Conservation (phyloP, 2,888 invertebrate genomes). For the Smittia aterrima region DNA sequence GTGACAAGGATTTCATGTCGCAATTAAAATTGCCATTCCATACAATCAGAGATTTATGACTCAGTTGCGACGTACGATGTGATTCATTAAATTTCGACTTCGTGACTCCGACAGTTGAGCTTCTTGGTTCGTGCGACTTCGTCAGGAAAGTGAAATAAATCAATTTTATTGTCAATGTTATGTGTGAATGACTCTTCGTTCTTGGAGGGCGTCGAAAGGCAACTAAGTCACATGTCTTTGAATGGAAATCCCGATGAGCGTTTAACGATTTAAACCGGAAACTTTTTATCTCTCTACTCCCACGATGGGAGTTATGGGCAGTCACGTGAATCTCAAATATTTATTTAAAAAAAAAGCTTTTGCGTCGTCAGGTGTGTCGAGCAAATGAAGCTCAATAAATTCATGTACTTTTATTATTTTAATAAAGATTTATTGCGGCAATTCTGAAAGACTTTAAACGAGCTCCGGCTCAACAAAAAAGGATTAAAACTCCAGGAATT, state of each 20-base stretch:
- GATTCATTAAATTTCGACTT: slow-evolving; percentile 32
- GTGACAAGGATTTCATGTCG: not conserved
- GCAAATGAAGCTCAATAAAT: slow-evolving; percentile 9
- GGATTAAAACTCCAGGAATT: slow-evolving; percentile 18
- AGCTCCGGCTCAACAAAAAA: not conserved
- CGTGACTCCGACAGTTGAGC: slow-evolving; percentile 29
- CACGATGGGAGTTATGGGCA: not conserved
- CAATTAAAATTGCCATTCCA: not conserved
- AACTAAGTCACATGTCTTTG: too few relatives aligned
- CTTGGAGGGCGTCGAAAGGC: not conserved
- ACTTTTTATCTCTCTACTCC: not conserved
- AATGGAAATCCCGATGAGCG: too few relatives aligned
- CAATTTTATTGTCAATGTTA: slow-evolving; percentile 35
- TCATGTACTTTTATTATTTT: slow-evolving; percentile 22
- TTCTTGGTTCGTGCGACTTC: not conserved
- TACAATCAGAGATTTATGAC: slow-evolving; percentile 33
- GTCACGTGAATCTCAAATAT: too few relatives aligned
- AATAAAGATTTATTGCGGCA: slow-evolving; percentile 29
- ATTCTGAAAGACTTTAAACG: slow-evolving; percentile 9
- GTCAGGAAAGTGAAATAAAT: slow-evolving; percentile 18
- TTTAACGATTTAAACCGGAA: not conserved
- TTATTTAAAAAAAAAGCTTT: not conserved
- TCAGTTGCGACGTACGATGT: slow-evolving; percentile 27
- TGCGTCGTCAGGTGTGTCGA: slow-evolving; percentile 23
- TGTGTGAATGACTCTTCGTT: slow-evolving; percentile 2